Percentiles rank a stretch among this genome's conserved stretches.
phyloP scores from a whole-genome alignment of 2,113 vertebrate species.

The Phrynosoma blainvillii region DNA sequence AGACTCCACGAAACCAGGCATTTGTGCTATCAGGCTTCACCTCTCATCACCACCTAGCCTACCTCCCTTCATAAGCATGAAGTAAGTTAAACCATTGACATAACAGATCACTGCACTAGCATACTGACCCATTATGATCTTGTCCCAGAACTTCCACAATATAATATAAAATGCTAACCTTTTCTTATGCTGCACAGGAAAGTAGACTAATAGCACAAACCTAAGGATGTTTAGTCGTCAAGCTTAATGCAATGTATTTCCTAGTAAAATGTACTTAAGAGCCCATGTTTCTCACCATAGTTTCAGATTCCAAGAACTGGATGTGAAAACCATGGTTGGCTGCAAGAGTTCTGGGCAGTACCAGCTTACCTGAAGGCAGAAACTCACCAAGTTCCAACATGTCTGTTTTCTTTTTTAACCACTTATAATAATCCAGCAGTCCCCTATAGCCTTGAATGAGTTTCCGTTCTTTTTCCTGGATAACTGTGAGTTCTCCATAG shows the following conservation, averaged over 20 bases:
- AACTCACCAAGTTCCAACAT: constrained; percentile 74
- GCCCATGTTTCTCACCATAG: neutral
- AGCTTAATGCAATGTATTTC: neutral
- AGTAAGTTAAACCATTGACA: no score
- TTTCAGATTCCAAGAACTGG: neutral
- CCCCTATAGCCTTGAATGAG: constrained; percentile 88
- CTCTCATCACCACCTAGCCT: no score
- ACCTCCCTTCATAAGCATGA: no score
- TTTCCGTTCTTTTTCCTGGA: constrained; percentile 75
- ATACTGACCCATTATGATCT: no score
- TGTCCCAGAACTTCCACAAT: neutral
- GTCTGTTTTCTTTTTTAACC: constrained; percentile 79
- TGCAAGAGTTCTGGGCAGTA: accelerated
- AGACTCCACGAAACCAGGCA: no score
- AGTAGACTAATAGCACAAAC: neutral
- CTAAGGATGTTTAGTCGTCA: neutral
- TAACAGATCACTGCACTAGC: no score
- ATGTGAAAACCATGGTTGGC: neutral
- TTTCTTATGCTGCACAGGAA: neutral
- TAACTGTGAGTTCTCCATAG: constrained; percentile 76
- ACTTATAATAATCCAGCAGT: constrained; percentile 85
- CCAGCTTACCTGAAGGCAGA: neutral
- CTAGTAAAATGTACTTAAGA: neutral
- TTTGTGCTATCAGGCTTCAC: no score
- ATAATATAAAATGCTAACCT: neutral